A percentile compares a stretch with the other conserved stretches of the same genome.
These are phyloP conservation scores for Helicorthomorpha holstii DNA, from an alignment of 1,140 invertebrate genomes.

Conservation along the genomic window DNA sequence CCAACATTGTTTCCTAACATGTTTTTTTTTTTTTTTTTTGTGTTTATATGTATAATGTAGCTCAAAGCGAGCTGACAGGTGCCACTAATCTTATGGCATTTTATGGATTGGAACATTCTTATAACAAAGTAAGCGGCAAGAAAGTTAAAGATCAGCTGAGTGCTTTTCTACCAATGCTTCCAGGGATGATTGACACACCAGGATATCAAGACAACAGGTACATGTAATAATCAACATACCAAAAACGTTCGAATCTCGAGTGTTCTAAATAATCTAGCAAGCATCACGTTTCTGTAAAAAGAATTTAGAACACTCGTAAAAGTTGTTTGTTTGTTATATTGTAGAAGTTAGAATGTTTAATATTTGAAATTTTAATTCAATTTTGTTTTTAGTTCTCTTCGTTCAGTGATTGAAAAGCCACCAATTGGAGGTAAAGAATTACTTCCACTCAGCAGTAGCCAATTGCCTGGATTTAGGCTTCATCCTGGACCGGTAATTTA, in stretches of 20 bases:
- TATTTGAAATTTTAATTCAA: slow-evolving; percentile 23
- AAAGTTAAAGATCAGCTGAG: slow-evolving; percentile 88
- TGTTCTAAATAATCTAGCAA: too few species aligned
- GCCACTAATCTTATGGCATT: slow-evolving; percentile 91
- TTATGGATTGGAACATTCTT: slow-evolving; percentile 90
- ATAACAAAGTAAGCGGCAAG: slow-evolving; percentile 96
- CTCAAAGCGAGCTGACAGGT: slow-evolving; percentile 80
- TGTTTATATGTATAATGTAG: slow-evolving; percentile 26
- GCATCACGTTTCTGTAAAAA: too few species aligned
- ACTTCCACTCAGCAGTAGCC: slow-evolving; percentile 63
- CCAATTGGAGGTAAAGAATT: slow-evolving; percentile 92
- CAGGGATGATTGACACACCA: slow-evolving; percentile 82
- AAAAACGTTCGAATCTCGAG: too few species aligned
- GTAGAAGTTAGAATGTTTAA: slow-evolving; percentile 1
- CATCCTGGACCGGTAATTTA: slow-evolving; percentile 82
- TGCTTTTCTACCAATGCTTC: slow-evolving; percentile 83
- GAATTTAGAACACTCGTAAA: too few species aligned
- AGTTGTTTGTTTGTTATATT: too few species aligned
- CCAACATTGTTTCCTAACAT: neutral
- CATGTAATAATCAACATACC: too few species aligned
- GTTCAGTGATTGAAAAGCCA: slow-evolving; percentile 91
- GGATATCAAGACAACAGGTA: slow-evolving; percentile 53
- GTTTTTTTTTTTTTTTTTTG: neutral
- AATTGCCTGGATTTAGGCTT: slow-evolving; percentile 81
- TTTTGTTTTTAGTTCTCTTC: slow-evolving; percentile 48